Percentiles rank a stretch among this genome's conserved stretches.
Evolutionary conservation across 1,140 invertebrate genomes (phyloP).

Genomic region (Metaphire vulgaris): DNA sequence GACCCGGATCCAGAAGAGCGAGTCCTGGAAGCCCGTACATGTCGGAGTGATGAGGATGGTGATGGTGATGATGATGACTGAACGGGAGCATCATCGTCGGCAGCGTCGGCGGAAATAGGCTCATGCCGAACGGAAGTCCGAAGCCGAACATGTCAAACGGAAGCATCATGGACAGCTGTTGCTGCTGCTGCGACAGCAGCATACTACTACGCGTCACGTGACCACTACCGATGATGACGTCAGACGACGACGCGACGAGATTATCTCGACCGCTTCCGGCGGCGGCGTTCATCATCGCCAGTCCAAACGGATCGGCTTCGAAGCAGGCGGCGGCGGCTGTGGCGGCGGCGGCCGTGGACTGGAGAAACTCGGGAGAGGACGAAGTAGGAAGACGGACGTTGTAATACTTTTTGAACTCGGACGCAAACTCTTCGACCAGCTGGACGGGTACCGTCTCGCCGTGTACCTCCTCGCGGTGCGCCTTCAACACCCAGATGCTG

Average conservation of each 20-base stretch:
- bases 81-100: constrained; percentile 85
- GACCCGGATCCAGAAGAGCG: not conserved
- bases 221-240: too few species aligned
- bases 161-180: constrained; percentile 42
- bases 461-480: constrained; percentile 90
- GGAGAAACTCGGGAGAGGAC: too few species aligned
- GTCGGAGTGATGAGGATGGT: not conserved
- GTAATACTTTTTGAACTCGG: constrained; percentile 59
- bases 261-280: too few species aligned
- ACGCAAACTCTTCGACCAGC: constrained; percentile 81
- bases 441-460: constrained; percentile 80
- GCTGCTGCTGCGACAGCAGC: constrained; percentile 40
- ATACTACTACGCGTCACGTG: too few species aligned
- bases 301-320: too few species aligned
- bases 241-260: too few species aligned
- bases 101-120: constrained; percentile 63
- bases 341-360: too few species aligned
- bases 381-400: constrained; percentile 29
- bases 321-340: too few species aligned
- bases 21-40: constrained; percentile 21
- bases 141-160: constrained; percentile 54
- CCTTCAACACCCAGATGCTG: constrained; percentile 89
- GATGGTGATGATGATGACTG: too few species aligned
- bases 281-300: too few species aligned
- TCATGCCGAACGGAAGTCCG: constrained; percentile 62